phyloP scores from a whole-genome alignment of 2,113 vertebrate species.

The Epinephelus moara region DNA sequence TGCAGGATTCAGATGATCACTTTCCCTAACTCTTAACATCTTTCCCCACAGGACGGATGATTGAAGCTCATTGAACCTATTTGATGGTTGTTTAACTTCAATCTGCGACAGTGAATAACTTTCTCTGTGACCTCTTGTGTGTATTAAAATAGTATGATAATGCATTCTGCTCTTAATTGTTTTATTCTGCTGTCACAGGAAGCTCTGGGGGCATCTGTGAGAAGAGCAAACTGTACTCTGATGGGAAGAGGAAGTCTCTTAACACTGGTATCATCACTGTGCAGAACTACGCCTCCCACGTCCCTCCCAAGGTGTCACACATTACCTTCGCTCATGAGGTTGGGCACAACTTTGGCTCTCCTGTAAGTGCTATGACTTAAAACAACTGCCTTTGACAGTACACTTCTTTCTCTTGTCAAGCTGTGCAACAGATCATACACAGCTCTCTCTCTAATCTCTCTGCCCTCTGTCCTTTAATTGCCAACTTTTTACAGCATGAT shows the following conservation, averaged over 20 bases:
- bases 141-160: background rate
- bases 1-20: background rate
- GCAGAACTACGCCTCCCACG: constrained; percentile 98
- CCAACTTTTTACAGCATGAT: constrained; percentile 90
- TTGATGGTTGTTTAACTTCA: background rate
- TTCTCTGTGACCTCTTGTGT: background rate
- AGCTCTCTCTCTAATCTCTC: constrained; percentile 4
- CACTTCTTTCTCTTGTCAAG: background rate
- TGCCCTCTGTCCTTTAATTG: background rate
- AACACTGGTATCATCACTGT: constrained; percentile 99
- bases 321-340: constrained; percentile 99
- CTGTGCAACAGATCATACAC: background rate
- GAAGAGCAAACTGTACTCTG: constrained; percentile 93
- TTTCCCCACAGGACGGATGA: background rate
- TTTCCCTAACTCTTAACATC: background rate
- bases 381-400: background rate
- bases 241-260: constrained; percentile 95
- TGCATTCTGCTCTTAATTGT: background rate
- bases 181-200: constrained; percentile 79
- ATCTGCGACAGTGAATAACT: background rate
- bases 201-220: constrained; percentile 99
- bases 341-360: constrained; percentile 98
- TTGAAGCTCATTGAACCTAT: background rate
- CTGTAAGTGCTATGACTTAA: constrained; percentile 87
- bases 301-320: constrained; percentile 98